Evolutionary conservation across 2,113 vertebrate genomes (phyloP).

Genomic region (Cryptotis parvus): DNA sequence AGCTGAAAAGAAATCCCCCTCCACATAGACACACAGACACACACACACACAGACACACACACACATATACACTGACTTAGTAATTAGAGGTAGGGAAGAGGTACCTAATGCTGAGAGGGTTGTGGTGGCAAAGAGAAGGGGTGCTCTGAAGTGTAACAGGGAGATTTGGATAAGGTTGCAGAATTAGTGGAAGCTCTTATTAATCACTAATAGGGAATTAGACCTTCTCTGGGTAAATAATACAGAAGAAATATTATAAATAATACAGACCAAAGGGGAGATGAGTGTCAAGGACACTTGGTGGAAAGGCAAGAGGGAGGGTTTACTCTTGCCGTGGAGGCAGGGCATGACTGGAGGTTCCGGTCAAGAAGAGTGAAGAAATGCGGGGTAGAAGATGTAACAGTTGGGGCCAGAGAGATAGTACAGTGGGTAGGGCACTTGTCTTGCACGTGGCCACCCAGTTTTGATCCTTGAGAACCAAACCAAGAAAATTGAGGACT

Average conservation of each 20-base stretch:
- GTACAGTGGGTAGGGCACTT: too few species aligned
- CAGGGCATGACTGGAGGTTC: background rate
- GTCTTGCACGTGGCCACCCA: too few species aligned
- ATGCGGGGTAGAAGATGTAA: background rate
- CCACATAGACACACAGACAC: too few species aligned
- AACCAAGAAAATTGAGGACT: too few species aligned
- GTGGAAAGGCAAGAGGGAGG: background rate
- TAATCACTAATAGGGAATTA: background rate
- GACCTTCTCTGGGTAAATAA: background rate
- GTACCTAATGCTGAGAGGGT: background rate
- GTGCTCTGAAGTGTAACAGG: rapidly evolving
- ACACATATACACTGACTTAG: background rate
- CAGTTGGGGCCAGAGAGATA: background rate
- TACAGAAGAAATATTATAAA: background rate
- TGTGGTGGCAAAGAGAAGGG: background rate
- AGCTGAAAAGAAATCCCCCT: background rate
- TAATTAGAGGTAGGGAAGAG: background rate
- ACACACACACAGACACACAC: too few species aligned
- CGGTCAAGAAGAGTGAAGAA: background rate
- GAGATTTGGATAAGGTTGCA: background rate
- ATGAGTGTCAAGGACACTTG: background rate
- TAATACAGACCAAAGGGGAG: too few species aligned
- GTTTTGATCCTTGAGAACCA: too few species aligned
- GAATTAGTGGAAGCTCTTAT: background rate
- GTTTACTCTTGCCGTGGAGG: rapidly evolving